Evolutionary conservation across 1,140 invertebrate genomes (phyloP), one percentile per base, ranked within the genome.

Genomic region (Ostrea denselamellosa): DNA sequence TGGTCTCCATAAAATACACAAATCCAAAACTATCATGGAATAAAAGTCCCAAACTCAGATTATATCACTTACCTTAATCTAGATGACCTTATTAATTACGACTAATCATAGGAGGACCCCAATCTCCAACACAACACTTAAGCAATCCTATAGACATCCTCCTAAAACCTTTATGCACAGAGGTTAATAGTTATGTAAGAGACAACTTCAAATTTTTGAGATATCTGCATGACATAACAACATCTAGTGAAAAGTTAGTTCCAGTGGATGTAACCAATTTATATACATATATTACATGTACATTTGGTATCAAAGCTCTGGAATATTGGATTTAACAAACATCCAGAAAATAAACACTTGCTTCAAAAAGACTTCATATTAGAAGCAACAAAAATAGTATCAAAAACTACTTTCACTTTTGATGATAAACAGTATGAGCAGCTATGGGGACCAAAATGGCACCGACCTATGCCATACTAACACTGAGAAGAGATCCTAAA

Each of bases 391-490:
- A 25, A 51, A 51, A 3, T 86, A 71, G 22, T 86, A 14, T 53
- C 71, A n/a, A 82, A 82, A 2, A 87, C 84, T 51, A 84, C 56
- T 51, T 84, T 87, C 83, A n/a, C 10, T 17, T 83, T 84, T 44
- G 22, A 87, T 34, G 56, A 56, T 14, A 52, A 84, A 65, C 34
- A 65, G n/a, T 87, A 85, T 53, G n/a, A n/a, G 5, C 87, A 4
- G 87, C 62, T 9, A 85, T 87, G 85, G 85, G 85, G n/a, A 86
- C 85, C 8, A 77, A 86, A 86, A 68, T 86, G n/a, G 62, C 85
- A 8, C 86, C 81, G 0, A 82, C 83, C 8, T 54, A 87, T 77
- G 87, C 58, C 8, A 87, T 54, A 22, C 58, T 85, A 2, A 81
- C 81, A 56, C 56, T 34, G 77, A 19, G 87, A 62, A 53, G 25